These are phyloP conservation scores for Acanthurus tractus DNA, from an alignment of 2,797 vertebrate genomes.

Conservation along the genomic window DNA sequence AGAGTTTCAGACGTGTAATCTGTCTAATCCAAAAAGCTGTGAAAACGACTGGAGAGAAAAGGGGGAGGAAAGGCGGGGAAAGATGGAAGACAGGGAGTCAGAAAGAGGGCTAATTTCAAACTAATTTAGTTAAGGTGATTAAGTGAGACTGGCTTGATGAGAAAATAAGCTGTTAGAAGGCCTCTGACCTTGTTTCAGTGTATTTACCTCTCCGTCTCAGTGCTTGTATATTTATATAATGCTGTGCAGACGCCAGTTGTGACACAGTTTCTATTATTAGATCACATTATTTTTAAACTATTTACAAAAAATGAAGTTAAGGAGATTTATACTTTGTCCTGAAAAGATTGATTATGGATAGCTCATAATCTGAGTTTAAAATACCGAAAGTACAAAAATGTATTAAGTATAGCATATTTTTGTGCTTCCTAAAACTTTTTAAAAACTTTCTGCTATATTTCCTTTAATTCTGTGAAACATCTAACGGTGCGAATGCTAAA, in stretches of 20 bases:
- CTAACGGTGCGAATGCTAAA: not conserved
- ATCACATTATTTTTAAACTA: not conserved
- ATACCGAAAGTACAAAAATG: too few species aligned
- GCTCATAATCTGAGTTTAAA: too few species aligned
- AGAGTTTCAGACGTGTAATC: constrained; percentile 83
- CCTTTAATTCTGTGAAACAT: not conserved
- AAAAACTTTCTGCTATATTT: accelerated
- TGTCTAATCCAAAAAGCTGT: constrained; percentile 83
- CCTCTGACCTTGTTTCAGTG: constrained; percentile 55
- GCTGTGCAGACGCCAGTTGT: not conserved
- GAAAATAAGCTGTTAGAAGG: constrained; percentile 68
- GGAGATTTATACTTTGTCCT: too few species aligned
- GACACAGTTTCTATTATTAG: not conserved
- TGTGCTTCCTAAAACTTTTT: not conserved
- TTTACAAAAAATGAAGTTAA: not conserved
- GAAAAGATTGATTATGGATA: too few species aligned
- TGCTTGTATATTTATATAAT: not conserved
- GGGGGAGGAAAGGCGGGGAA: constrained; percentile 47
- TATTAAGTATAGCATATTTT: not conserved
- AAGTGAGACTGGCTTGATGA: constrained; percentile 76
- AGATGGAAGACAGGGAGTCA: constrained; percentile 47
- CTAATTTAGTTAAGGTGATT: constrained; percentile 83
- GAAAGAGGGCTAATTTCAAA: constrained; percentile 78
- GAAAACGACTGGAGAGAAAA: constrained; percentile 70
- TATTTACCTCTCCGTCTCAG: constrained; percentile 43